phyloP scores from a whole-genome alignment of 2,888 invertebrate genomes.

The Agriopis leucophaearia region DNA sequence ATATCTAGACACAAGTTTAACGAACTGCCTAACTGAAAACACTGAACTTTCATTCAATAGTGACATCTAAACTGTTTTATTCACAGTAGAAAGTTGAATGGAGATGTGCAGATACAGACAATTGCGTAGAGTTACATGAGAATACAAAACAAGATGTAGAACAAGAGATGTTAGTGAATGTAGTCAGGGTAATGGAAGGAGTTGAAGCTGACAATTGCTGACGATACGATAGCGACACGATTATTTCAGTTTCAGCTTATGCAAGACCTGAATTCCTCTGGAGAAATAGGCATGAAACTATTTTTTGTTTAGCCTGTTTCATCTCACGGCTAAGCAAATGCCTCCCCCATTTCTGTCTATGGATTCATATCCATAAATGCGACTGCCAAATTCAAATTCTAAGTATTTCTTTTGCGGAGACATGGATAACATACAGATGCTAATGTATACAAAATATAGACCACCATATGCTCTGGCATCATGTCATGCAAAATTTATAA shows the following conservation, averaged over 20 bases:
- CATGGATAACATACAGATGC: too few relatives aligned
- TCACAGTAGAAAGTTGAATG: constrained; percentile 44
- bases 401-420: too few relatives aligned
- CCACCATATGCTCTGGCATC: too few relatives aligned
- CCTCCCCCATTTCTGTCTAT: too few relatives aligned
- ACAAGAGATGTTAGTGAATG: constrained; percentile 53
- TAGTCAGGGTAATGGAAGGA: constrained; percentile 51
- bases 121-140: constrained; percentile 58
- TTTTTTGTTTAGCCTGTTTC: too few relatives aligned
- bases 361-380: too few relatives aligned
- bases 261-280: neutral
- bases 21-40: constrained; percentile 36
- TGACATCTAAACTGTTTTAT: neutral
- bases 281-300: too few relatives aligned
- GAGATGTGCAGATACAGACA: constrained; percentile 43
- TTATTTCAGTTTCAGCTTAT: neutral
- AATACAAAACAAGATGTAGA: constrained; percentile 54
- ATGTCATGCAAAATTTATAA: too few relatives aligned
- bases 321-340: too few relatives aligned
- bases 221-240: constrained; percentile 48
- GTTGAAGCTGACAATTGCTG: constrained; percentile 29
- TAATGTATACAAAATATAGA: too few relatives aligned
- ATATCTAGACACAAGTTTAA: constrained; percentile 50
- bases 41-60: constrained; percentile 22
- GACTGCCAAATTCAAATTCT: too few relatives aligned